A percentile compares a stretch with the other conserved stretches of the same genome.
Conservation (phyloP, 2,797 vertebrate species). For the Hirundo rustica region DNA sequence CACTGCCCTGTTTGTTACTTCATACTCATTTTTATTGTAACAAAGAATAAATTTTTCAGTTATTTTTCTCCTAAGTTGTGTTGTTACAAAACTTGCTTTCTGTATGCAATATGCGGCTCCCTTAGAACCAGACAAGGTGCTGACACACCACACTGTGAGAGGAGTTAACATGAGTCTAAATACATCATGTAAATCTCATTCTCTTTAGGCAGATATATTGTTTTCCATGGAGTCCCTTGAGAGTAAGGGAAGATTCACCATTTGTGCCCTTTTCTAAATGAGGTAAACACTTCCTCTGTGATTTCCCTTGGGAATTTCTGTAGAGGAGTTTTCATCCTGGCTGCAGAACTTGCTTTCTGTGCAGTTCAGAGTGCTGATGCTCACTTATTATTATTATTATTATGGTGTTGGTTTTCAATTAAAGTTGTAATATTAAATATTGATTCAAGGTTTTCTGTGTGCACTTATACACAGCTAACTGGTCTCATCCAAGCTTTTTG, state of each 20-base stretch:
- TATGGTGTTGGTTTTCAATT: constrained; percentile 43
- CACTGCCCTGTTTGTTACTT: background rate
- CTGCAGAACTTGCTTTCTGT: background rate
- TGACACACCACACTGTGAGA: fast-evolving
- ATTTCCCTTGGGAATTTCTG: background rate
- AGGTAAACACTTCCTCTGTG: constrained; percentile 42
- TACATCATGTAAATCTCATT: background rate
- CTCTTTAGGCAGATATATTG: background rate
- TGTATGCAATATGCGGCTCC: background rate
- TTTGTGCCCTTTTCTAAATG: constrained; percentile 23
- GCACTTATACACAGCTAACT: background rate
- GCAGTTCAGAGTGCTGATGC: constrained; percentile 10
- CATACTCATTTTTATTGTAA: background rate
- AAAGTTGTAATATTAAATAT: constrained; percentile 48
- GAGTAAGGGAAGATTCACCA: background rate
- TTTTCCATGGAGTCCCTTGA: background rate
- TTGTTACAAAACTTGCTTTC: background rate
- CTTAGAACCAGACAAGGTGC: background rate
- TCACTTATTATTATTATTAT: constrained; percentile 17
- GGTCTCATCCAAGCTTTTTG: constrained; percentile 6
- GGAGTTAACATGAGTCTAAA: background rate
- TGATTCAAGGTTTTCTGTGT: constrained; percentile 48
- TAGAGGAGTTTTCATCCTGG: background rate
- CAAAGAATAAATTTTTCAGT: background rate
- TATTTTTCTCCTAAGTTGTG: background rate